These are phyloP conservation scores for Drosophila monieri DNA, from an alignment of 2,888 invertebrate genomes.

Conservation along the genomic window DNA sequence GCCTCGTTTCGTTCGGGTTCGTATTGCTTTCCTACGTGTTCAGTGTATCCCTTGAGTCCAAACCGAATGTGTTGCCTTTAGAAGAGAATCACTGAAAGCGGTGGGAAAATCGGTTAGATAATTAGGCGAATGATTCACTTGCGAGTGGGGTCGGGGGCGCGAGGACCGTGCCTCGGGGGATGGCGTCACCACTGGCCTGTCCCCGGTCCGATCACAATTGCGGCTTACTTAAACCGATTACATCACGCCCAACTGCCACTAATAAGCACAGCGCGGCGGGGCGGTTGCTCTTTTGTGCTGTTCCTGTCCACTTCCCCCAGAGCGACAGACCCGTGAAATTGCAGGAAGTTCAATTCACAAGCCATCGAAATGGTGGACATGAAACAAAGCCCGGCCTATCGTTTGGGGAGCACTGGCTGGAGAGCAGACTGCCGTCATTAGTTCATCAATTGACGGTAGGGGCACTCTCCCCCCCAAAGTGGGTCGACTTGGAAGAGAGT, in stretches of 20 bases:
- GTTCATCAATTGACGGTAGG: neutral
- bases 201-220: slow-evolving; percentile 54
- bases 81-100: slow-evolving; percentile 35
- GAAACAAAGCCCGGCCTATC: slow-evolving; percentile 5
- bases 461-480: too few relatives aligned
- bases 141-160: neutral
- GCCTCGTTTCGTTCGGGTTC: slow-evolving; percentile 38
- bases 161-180: slow-evolving; percentile 4
- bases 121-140: slow-evolving; percentile 28
- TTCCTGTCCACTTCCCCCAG: slow-evolving; percentile 32
- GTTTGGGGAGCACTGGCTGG: neutral
- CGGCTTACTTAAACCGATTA: slow-evolving; percentile 60
- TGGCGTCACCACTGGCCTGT: slow-evolving; percentile 63
- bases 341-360: slow-evolving; percentile 74
- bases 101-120: slow-evolving; percentile 23
- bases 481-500: too few relatives aligned
- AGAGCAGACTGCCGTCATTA: too few relatives aligned
- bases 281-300: slow-evolving; percentile 13
- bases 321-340: slow-evolving; percentile 52
- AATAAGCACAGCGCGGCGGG: slow-evolving; percentile 12
- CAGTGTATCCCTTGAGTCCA: slow-evolving; percentile 20
- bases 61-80: slow-evolving; percentile 35
- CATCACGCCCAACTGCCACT: slow-evolving; percentile 55
- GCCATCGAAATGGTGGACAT: slow-evolving; percentile 47
- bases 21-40: neutral